These are phyloP conservation scores for Channallabes apus DNA, from an alignment of 2,797 vertebrate genomes.

Conservation along the genomic window DNA sequence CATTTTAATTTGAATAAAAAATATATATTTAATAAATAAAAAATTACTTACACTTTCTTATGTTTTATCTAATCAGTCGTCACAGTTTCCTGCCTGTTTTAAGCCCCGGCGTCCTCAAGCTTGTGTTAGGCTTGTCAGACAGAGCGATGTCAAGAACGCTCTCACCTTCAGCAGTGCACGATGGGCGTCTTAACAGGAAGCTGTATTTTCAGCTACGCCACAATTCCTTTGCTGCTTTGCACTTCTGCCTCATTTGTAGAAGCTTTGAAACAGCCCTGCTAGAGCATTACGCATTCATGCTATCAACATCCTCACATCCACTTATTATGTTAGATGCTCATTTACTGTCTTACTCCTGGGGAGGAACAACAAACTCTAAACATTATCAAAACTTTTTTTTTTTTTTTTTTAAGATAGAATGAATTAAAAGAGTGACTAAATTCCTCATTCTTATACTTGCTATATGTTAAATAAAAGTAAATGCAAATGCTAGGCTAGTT, in stretches of 20 bases:
- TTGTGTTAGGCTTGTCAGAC: constrained; percentile 65
- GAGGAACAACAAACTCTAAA: no score
- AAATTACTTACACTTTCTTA: constrained; percentile 67
- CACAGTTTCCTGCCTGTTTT: constrained; percentile 79
- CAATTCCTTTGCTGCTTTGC: constrained; percentile 58
- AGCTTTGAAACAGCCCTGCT: constrained; percentile 13
- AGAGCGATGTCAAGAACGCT: constrained; percentile 80
- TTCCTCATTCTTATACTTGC: not conserved
- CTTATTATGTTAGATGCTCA: no score
- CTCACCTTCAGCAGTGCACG: constrained; percentile 71
- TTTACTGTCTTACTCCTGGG: not conserved
- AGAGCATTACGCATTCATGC: not conserved
- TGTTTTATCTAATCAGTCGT: constrained; percentile 73
- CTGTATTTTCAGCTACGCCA: constrained; percentile 70
- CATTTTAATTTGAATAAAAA: constrained; percentile 1
- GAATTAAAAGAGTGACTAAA: not conserved
- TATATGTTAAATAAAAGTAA: not conserved
- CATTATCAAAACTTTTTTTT: not conserved
- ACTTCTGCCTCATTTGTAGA: constrained; percentile 45
- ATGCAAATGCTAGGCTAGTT: no score
- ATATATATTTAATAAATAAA: not conserved
- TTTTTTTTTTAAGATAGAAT: not conserved
- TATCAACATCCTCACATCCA: not conserved
- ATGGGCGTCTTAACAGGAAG: constrained; percentile 72
- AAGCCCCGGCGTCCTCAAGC: constrained; percentile 70